Evolutionary conservation across 2,797 vertebrate genomes (phyloP).

Genomic region (Leucoraja ocellata): DNA sequence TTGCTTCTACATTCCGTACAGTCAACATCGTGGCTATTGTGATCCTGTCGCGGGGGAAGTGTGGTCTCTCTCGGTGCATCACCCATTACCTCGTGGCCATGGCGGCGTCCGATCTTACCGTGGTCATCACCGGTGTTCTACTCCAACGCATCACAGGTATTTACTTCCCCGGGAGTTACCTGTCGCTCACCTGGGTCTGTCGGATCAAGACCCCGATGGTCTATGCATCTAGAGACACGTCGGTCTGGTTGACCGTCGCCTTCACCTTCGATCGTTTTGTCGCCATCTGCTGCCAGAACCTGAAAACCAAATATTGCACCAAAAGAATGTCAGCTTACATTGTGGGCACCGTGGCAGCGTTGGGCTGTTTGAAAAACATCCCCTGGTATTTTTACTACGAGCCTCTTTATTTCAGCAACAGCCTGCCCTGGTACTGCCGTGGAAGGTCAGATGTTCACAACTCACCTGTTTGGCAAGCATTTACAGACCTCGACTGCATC

Average conservation of each 20-base stretch:
- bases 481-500: neutral
- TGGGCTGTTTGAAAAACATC: neutral
- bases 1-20: too few relatives aligned
- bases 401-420: neutral
- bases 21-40: too few relatives aligned
- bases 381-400: neutral
- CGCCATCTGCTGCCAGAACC: too few relatives aligned
- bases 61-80: neutral
- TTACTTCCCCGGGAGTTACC: neutral
- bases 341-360: neutral
- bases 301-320: too few relatives aligned
- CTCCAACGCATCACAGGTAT: neutral
- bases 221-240: neutral
- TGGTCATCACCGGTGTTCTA: neutral
- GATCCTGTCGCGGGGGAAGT: neutral
- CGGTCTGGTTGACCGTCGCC: neutral
- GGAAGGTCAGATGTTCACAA: neutral
- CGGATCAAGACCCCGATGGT: neutral
- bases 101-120: neutral
- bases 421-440: neutral
- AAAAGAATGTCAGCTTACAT: neutral
- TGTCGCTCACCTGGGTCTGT: neutral
- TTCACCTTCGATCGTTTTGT: too few relatives aligned
- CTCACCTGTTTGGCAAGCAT: neutral
- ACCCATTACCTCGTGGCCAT: neutral